phyloP scores from a whole-genome alignment of 2,888 invertebrate species.

The Parnassius mnemosyne region DNA sequence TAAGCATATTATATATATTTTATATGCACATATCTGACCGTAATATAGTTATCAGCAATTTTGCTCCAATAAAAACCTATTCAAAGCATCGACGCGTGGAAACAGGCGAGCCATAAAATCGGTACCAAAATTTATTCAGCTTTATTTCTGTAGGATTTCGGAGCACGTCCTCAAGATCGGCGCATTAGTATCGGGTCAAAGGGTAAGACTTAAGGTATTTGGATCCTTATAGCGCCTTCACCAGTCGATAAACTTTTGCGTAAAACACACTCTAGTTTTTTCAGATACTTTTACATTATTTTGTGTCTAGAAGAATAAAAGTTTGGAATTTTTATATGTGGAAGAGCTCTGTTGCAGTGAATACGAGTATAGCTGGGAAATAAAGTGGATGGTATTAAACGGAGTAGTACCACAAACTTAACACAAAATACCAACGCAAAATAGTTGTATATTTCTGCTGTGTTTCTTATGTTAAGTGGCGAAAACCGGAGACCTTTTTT shows the following conservation, averaged over 20 bases:
- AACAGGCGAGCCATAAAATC: constrained; percentile 49
- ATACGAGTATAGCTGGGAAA: no score
- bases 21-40: no score
- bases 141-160: constrained; percentile 42
- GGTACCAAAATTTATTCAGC: constrained; percentile 46
- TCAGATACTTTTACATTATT: background rate
- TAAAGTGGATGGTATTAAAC: no score
- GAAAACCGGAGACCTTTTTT: no score
- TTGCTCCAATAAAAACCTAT: constrained; percentile 41
- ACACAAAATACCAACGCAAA: no score
- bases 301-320: no score
- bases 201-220: constrained; percentile 24
- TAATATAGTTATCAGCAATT: background rate
- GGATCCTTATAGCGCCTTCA: constrained; percentile 13
- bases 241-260: background rate
- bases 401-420: no score
- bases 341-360: no score
- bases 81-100: constrained; percentile 47
- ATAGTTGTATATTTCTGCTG: no score
- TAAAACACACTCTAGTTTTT: background rate
- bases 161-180: constrained; percentile 47
- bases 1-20: no score
- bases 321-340: no score
- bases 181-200: constrained; percentile 50
- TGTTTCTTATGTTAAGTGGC: no score